Evolutionary conservation across 2,888 invertebrate species (phyloP).

Genomic region (Phanerotoma sp.): DNA sequence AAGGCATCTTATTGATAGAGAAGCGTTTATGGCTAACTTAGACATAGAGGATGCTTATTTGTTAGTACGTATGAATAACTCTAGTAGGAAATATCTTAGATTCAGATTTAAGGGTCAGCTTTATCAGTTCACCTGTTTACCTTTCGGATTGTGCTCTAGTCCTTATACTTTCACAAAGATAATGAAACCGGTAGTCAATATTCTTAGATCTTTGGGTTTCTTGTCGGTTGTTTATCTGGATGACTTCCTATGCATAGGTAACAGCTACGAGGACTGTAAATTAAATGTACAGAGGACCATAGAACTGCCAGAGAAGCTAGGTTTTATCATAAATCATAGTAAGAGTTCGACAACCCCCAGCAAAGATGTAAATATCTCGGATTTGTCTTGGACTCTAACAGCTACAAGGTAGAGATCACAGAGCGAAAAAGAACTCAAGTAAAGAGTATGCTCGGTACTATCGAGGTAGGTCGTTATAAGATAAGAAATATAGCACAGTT

Average conservation of each 20-base stretch:
- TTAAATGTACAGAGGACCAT: neutral
- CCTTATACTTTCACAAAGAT: conserved; percentile 31
- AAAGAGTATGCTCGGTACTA: neutral
- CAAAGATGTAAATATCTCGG: conserved; percentile 23
- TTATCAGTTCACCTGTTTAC: conserved; percentile 32
- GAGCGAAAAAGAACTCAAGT: conserved; percentile 13
- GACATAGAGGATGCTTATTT: conserved; percentile 33
- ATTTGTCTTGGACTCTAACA: conserved; percentile 19
- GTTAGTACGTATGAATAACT: conserved; percentile 20
- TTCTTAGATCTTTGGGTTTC: conserved; percentile 9
- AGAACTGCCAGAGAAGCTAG: conserved; percentile 19
- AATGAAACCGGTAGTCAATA: conserved; percentile 23
- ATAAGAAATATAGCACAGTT: conserved; percentile 24
- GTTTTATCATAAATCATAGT: conserved; percentile 25
- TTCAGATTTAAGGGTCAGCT: conserved; percentile 26
- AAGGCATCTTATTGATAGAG: neutral
- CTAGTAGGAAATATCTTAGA: conserved; percentile 30
- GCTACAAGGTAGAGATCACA: conserved; percentile 16
- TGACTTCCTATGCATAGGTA: conserved; percentile 23
- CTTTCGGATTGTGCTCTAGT: conserved; percentile 29
- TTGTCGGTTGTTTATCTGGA: conserved; percentile 23
- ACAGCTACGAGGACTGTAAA: conserved; percentile 4
- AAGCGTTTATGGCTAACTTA: conserved; percentile 18
- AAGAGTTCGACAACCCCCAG: conserved; percentile 15
- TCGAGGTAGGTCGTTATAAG: conserved; percentile 9